Evolutionary conservation across 2,888 invertebrate genomes (phyloP).

Genomic region (Ectobius pallidus): DNA sequence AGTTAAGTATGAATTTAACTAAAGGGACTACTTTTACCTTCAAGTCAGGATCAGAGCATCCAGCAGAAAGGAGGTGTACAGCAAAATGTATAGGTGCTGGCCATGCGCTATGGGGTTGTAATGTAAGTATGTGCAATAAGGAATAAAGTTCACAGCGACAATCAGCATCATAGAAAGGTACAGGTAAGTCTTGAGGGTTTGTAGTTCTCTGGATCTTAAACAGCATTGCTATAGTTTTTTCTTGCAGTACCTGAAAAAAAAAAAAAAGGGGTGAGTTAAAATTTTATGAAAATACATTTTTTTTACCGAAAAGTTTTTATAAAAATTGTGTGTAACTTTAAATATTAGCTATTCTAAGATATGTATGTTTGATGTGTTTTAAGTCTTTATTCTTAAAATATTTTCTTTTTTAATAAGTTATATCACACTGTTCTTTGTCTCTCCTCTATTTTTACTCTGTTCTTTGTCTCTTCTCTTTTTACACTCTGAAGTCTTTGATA

Average conservation of each 20-base stretch:
- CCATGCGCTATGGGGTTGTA: conserved; percentile 38
- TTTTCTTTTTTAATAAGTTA: no score
- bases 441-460: no score
- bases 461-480: no score
- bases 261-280: neutral
- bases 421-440: no score
- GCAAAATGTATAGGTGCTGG: conserved; percentile 40
- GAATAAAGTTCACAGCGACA: conserved; percentile 40
- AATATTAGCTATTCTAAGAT: no score
- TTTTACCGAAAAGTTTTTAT: neutral
- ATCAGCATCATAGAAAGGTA: conserved; percentile 31
- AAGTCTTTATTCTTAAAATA: no score
- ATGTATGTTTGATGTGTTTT: no score
- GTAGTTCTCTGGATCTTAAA: conserved; percentile 27
- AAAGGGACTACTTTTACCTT: no score
- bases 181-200: conserved; percentile 9
- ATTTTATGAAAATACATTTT: neutral
- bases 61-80: conserved; percentile 28
- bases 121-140: conserved; percentile 31
- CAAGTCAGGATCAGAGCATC: conserved; percentile 13
- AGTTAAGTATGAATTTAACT: no score
- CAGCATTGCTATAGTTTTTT: conserved; percentile 11
- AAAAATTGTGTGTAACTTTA: no score
- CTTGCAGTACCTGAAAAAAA: conserved; percentile 36
- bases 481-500: no score